A percentile compares a stretch with the other conserved stretches of the same genome.
These are phyloP conservation scores for Cyphotilapia sp. DNA, from an alignment of 2,113 vertebrate genomes.

Conservation along the genomic window DNA sequence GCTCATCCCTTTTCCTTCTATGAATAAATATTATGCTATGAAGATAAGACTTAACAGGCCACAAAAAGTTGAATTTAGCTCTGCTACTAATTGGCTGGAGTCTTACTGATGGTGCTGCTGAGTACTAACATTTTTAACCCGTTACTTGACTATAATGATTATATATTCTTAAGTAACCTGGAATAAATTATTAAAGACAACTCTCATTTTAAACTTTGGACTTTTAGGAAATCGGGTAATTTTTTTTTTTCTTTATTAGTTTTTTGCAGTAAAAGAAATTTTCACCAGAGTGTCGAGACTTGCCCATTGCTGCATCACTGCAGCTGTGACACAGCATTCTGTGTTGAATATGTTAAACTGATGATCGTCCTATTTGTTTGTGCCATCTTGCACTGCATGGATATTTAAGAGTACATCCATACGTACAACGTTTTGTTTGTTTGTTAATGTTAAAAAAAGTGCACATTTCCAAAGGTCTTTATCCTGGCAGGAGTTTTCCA, in stretches of 20 bases:
- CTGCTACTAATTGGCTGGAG: neutral
- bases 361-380: neutral
- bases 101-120: neutral
- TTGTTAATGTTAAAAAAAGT: neutral
- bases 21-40: neutral
- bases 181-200: neutral
- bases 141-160: neutral
- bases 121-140: neutral
- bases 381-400: neutral
- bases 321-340: neutral
- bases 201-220: rapidly evolving
- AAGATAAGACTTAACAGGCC: neutral
- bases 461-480: neutral
- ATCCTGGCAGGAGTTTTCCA: neutral
- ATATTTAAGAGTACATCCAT: neutral
- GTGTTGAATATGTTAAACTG: neutral
- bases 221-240: rapidly evolving
- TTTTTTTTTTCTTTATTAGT: neutral
- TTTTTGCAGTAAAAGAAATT: neutral
- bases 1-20: neutral
- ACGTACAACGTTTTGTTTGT: rapidly evolving
- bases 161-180: neutral
- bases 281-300: neutral
- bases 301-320: neutral
- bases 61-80: neutral